Conservation (phyloP, 2,888 invertebrate genomes). For the Phaonia tiefii region DNA sequence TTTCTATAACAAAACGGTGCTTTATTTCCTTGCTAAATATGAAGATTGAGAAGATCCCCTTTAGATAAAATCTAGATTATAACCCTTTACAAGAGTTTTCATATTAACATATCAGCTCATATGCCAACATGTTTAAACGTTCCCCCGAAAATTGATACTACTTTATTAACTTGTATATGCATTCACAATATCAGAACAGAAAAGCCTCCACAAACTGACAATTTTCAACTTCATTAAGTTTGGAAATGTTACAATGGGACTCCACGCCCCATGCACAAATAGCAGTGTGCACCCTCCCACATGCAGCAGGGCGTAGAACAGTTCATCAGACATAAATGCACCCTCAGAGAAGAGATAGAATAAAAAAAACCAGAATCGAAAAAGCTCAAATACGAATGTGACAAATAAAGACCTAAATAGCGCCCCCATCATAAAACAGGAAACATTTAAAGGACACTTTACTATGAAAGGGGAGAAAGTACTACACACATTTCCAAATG, state of each 20-base stretch:
- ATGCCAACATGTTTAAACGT: no score
- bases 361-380: neutral
- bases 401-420: constrained; percentile 17
- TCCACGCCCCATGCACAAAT: constrained; percentile 4
- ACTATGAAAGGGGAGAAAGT: neutral
- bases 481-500: constrained; percentile 44
- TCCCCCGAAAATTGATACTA: no score
- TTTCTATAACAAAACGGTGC: no score
- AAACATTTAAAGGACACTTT: neutral
- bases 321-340: constrained; percentile 2
- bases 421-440: neutral
- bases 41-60: no score
- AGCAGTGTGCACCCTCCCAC: neutral
- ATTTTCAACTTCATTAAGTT: constrained; percentile 64
- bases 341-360: constrained; percentile 7
- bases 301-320: neutral
- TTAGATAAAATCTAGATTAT: no score
- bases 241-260: constrained; percentile 12
- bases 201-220: no score
- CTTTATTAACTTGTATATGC: no score
- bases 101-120: no score
- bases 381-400: constrained; percentile 19
- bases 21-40: no score
- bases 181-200: no score
- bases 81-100: no score